Evolutionary conservation across 2,113 vertebrate species (phyloP).

Genomic region (Antechinus flavipes): DNA sequence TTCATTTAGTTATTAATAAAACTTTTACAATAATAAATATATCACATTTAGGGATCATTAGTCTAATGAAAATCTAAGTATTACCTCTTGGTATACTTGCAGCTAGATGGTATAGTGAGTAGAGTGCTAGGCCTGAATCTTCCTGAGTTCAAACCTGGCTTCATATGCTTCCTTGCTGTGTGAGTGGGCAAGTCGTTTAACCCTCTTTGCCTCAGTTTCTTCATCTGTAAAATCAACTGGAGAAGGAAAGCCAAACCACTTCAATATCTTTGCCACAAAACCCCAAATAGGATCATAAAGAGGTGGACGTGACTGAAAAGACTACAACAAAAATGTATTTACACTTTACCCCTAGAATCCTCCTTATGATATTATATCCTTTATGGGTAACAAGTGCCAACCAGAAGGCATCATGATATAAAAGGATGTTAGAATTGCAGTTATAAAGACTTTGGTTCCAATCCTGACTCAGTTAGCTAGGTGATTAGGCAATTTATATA

Average conservation of each 20-base stretch:
- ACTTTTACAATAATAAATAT: no score
- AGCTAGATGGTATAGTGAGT: no score
- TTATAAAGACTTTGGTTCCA: not conserved
- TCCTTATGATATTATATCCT: not conserved
- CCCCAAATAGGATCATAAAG: not conserved
- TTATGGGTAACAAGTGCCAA: not conserved
- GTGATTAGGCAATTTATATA: no score
- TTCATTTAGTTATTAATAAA: no score
- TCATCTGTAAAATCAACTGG: not conserved
- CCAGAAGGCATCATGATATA: not conserved
- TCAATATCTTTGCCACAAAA: not conserved
- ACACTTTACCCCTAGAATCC: not conserved
- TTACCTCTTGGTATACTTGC: no score
- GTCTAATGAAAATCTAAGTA: no score
- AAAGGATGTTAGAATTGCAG: not conserved
- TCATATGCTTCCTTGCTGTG: no score
- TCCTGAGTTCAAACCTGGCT: not conserved
- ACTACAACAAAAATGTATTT: not conserved
- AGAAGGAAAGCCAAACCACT: not conserved
- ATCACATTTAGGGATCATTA: no score
- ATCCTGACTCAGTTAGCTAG: no score
- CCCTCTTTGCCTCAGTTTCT: not conserved
- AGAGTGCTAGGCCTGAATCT: not conserved
- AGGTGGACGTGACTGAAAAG: not conserved
- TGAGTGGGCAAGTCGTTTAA: not conserved